phyloP scores from a whole-genome alignment of 2,113 vertebrate genomes.

The Heterotis niloticus region DNA sequence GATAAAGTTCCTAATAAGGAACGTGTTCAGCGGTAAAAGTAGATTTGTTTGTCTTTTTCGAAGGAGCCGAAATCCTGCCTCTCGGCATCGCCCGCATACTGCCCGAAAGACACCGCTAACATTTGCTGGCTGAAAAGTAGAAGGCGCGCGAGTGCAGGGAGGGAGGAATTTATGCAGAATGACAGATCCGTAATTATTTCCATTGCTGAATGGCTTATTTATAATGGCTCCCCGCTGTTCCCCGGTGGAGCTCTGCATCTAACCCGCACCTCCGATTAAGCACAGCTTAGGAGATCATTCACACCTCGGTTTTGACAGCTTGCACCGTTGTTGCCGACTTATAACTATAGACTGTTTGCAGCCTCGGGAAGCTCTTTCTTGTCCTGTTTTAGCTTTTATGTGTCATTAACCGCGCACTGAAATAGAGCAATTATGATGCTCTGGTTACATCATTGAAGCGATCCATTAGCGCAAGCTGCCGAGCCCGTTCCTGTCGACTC shows the following conservation, averaged over 20 bases:
- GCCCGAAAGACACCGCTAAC: conserved; percentile 1
- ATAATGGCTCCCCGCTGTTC: neutral
- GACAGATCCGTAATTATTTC: neutral
- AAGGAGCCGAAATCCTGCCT: neutral
- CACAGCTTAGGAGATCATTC: conserved; percentile 2
- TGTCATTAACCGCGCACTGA: conserved; percentile 6
- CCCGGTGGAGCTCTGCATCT: neutral
- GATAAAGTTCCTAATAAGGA: neutral
- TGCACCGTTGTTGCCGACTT: neutral
- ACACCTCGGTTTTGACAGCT: neutral
- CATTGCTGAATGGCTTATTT: neutral
- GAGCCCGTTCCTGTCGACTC: neutral
- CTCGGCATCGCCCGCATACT: neutral
- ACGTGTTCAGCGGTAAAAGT: neutral
- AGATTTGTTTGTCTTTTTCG: conserved; percentile 6
- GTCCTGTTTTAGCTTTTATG: neutral
- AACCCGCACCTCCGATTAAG: neutral
- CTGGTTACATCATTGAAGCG: conserved; percentile 3
- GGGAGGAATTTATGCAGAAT: neutral
- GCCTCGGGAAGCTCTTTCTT: neutral
- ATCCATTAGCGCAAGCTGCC: neutral
- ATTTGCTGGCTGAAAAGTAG: neutral
- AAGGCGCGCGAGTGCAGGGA: neutral
- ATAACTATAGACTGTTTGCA: conserved; percentile 12
- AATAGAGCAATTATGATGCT: conserved; percentile 13